phyloP scores from a whole-genome alignment of 2,797 vertebrate species.

The Epinephelus malabaricus region DNA sequence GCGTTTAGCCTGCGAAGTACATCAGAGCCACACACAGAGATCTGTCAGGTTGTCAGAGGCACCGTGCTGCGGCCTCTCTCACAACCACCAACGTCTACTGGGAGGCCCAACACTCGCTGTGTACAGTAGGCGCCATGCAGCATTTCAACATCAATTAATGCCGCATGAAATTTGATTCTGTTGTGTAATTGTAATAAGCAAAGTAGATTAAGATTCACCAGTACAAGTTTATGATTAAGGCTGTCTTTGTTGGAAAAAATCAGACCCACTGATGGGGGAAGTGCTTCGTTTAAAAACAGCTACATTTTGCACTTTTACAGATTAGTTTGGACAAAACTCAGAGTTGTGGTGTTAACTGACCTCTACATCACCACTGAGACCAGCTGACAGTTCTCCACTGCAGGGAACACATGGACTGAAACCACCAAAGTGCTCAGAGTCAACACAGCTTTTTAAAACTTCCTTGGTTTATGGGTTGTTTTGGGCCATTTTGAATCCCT shows the following conservation, averaged over 20 bases:
- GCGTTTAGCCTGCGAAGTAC: constrained; percentile 77
- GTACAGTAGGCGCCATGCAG: not conserved
- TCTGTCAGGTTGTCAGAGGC: constrained; percentile 44
- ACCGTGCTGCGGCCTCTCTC: constrained; percentile 25
- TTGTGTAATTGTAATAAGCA: not conserved
- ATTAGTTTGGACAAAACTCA: constrained; percentile 7
- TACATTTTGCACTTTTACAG: constrained; percentile 31
- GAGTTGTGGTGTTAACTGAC: not conserved
- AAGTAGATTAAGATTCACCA: not conserved
- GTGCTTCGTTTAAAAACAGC: constrained; percentile 13
- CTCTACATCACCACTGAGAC: not conserved
- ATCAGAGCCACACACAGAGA: constrained; percentile 37
- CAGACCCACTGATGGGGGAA: not conserved
- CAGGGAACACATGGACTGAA: not conserved
- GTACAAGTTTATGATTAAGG: not conserved
- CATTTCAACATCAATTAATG: constrained; percentile 19
- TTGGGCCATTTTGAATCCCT: constrained; percentile 37
- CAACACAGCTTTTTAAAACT: constrained; percentile 5
- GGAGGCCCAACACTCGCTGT: constrained; percentile 11
- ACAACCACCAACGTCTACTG: constrained; percentile 11
- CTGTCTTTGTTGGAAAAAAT: not conserved
- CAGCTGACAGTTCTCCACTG: constrained; percentile 8
- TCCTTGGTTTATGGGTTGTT: constrained; percentile 14
- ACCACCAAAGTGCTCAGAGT: constrained; percentile 6
- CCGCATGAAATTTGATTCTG: constrained; percentile 3